Evolutionary conservation across 2,888 invertebrate species (phyloP).

Genomic region (Boloria selene): DNA sequence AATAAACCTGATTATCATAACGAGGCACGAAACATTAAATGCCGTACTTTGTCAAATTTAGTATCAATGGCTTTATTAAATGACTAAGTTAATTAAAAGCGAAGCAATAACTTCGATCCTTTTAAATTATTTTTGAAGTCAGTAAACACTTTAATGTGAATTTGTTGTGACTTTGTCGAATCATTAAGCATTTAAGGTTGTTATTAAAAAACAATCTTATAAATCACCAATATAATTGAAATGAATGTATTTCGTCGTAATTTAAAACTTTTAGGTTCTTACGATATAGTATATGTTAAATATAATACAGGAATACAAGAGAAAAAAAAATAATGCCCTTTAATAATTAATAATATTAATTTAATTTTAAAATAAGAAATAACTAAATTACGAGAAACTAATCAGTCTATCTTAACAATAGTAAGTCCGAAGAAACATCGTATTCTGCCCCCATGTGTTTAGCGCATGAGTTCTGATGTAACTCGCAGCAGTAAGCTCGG

Average conservation of each 20-base stretch:
- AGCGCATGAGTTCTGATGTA: constrained; percentile 65
- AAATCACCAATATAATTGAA: not conserved
- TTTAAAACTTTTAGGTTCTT: too few species aligned
- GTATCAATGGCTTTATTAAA: constrained; percentile 1
- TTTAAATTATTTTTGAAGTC: constrained; percentile 10
- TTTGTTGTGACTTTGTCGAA: constrained; percentile 19
- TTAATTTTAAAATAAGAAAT: too few species aligned
- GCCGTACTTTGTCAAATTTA: constrained; percentile 6
- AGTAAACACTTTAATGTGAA: constrained; percentile 14
- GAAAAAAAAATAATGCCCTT: too few species aligned
- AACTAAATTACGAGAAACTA: too few species aligned
- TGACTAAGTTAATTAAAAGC: not conserved
- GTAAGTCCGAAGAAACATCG: constrained; percentile 52
- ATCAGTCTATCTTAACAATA: constrained; percentile 52
- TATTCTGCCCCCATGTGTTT: constrained; percentile 45
- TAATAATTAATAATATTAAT: too few species aligned
- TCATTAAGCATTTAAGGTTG: constrained; percentile 6
- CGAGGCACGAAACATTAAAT: not conserved
- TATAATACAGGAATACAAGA: too few species aligned
- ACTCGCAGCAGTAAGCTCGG: constrained; percentile 69
- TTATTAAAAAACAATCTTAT: constrained; percentile 10
- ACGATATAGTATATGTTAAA: too few species aligned
- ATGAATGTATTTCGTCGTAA: not conserved
- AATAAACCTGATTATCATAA: constrained; percentile 6
- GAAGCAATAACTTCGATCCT: constrained; percentile 6